Percentiles rank a stretch among this genome's conserved stretches.
These are phyloP conservation scores for Microplitis mediator DNA, from an alignment of 1,140 invertebrate species.

Conservation along the genomic window DNA sequence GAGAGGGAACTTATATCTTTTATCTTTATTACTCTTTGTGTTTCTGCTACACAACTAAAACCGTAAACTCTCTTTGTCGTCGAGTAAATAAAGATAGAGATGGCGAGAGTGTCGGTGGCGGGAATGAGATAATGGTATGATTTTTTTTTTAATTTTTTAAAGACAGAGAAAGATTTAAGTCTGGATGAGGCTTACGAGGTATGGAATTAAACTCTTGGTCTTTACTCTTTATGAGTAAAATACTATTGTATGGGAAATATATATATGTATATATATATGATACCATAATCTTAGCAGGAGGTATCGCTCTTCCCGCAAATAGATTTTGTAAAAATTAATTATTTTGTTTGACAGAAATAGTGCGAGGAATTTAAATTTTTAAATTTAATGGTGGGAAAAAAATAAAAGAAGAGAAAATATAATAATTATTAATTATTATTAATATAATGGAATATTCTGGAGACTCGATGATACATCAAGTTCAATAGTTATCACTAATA, in stretches of 20 bases:
- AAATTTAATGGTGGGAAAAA: no score
- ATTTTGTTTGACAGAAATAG: no score
- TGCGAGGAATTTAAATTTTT: no score
- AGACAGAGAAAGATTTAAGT: not conserved
- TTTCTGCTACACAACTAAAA: not conserved
- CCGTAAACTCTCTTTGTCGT: not conserved
- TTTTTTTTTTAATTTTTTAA: not conserved
- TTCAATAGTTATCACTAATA: not conserved
- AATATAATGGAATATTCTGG: not conserved
- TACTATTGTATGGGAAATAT: no score
- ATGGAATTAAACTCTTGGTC: no score
- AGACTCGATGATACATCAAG: not conserved
- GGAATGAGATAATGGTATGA: slow-evolving; percentile 3
- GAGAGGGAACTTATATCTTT: not conserved
- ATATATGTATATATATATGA: not conserved
- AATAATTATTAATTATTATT: no score
- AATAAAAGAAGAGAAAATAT: no score
- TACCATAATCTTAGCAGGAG: not conserved
- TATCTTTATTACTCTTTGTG: not conserved
- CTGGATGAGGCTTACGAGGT: no score
- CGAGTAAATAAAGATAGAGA: not conserved
- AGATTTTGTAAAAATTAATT: not conserved
- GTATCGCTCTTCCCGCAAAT: not conserved
- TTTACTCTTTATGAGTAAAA: no score
- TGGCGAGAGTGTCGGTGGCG: not conserved